These are phyloP conservation scores for Leptocoma aspasia DNA, from an alignment of 2,113 vertebrate genomes.

Conservation along the genomic window DNA sequence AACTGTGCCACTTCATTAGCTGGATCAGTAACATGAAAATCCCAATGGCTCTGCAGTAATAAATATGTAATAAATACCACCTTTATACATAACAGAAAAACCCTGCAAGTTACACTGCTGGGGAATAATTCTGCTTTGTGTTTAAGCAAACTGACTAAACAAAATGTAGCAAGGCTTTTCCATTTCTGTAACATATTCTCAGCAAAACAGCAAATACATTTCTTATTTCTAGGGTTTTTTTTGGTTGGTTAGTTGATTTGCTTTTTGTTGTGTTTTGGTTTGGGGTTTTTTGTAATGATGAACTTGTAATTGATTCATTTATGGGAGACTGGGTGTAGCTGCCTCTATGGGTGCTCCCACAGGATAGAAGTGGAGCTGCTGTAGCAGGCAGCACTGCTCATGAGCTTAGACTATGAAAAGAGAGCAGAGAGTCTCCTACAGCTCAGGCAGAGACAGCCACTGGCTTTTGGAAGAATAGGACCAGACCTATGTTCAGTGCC, in stretches of 20 bases:
- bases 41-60: background rate
- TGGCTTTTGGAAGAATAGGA: background rate
- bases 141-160: background rate
- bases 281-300: background rate
- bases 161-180: background rate
- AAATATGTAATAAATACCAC: slow-evolving; percentile 24
- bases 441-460: background rate
- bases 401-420: background rate
- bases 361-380: background rate
- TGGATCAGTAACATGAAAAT: background rate
- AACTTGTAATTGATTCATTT: background rate
- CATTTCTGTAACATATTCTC: background rate
- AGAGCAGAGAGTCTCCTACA: background rate
- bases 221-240: background rate
- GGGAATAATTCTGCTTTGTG: background rate
- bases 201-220: background rate
- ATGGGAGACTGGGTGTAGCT: background rate
- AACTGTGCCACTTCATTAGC: background rate
- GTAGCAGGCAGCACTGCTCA: background rate
- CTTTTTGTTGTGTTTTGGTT: background rate
- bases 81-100: background rate
- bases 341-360: background rate
- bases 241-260: background rate
- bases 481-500: background rate
- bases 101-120: background rate